A percentile compares a stretch with the other conserved stretches of the same genome.
These are phyloP conservation scores for Meloidogyne exigua DNA, from an alignment of 1,140 invertebrate genomes.

Conservation along the genomic window DNA sequence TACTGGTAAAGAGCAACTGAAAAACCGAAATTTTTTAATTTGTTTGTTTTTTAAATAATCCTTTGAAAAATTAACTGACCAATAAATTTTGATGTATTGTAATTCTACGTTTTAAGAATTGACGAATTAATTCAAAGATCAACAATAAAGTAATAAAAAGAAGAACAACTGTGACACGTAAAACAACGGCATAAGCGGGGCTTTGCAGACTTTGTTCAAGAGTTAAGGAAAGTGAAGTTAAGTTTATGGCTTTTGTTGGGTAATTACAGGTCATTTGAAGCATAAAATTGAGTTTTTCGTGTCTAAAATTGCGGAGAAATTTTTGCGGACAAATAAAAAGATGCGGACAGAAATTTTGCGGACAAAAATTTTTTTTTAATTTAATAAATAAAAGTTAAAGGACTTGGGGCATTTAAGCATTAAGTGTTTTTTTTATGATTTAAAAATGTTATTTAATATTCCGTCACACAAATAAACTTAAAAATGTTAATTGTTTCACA, in stretches of 20 bases:
- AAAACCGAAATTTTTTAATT: not conserved
- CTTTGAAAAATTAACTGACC: not conserved
- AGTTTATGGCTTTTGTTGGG: not conserved
- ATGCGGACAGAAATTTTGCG: too few species aligned
- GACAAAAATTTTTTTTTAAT: too few species aligned
- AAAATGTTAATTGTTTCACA: too few species aligned
- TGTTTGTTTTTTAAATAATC: too few species aligned
- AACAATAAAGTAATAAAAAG: not conserved
- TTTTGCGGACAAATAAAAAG: too few species aligned
- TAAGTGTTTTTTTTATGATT: too few species aligned
- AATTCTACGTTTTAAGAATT: not conserved
- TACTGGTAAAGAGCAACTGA: conserved; percentile 3
- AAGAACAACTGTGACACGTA: not conserved
- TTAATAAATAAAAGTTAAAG: too few species aligned
- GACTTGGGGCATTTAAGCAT: too few species aligned
- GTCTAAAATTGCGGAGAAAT: too few species aligned
- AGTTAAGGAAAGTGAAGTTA: not conserved
- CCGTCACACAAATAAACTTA: too few species aligned
- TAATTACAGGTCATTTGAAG: not conserved
- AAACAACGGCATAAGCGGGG: not conserved
- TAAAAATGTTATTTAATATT: too few species aligned
- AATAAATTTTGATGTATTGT: conserved; percentile 7
- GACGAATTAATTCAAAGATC: conserved; percentile 3
- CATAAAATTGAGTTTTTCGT: too few species aligned
- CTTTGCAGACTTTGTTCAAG: not conserved